Conservation (phyloP, 2,113 vertebrate genomes). For the Thunnus thynnus region DNA sequence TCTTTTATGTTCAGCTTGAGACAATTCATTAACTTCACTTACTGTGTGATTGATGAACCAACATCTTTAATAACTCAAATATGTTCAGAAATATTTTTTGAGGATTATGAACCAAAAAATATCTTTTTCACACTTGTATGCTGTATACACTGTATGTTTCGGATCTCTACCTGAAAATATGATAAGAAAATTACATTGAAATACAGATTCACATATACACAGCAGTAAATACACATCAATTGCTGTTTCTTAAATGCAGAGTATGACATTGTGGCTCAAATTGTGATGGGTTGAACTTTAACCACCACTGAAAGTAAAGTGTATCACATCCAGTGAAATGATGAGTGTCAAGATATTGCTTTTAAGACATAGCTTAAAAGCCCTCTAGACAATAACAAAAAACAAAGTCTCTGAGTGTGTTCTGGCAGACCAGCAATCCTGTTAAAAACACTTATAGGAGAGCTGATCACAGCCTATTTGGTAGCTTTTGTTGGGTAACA, state of each 20-base stretch:
- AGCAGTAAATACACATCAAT: background rate
- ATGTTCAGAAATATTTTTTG: background rate
- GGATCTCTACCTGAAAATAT: background rate
- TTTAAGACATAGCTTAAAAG: conserved; percentile 14
- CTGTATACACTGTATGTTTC: too few species aligned
- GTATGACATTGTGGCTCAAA: background rate
- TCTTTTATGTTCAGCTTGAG: conserved; percentile 46
- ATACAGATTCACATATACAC: background rate
- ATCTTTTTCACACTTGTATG: background rate
- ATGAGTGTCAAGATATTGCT: conserved; percentile 26
- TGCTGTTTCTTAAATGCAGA: background rate
- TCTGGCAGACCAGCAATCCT: conserved; percentile 24
- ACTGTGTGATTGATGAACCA: conserved; percentile 39
- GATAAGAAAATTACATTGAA: background rate
- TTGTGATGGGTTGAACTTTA: background rate
- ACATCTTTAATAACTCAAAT: background rate
- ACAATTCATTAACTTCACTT: conserved; percentile 54
- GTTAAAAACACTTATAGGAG: conserved; percentile 31
- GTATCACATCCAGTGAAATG: conserved; percentile 20
- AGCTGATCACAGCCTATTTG: conserved; percentile 7
- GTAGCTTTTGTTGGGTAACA: background rate
- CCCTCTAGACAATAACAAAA: conserved; percentile 8
- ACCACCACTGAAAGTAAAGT: conserved; percentile 15
- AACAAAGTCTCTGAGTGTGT: conserved; percentile 1
- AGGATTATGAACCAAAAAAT: background rate